Percentiles rank a stretch among this genome's conserved stretches.
These are phyloP conservation scores for Cervus canadensis DNA, from an alignment of 2,113 vertebrate genomes.

Conservation along the genomic window DNA sequence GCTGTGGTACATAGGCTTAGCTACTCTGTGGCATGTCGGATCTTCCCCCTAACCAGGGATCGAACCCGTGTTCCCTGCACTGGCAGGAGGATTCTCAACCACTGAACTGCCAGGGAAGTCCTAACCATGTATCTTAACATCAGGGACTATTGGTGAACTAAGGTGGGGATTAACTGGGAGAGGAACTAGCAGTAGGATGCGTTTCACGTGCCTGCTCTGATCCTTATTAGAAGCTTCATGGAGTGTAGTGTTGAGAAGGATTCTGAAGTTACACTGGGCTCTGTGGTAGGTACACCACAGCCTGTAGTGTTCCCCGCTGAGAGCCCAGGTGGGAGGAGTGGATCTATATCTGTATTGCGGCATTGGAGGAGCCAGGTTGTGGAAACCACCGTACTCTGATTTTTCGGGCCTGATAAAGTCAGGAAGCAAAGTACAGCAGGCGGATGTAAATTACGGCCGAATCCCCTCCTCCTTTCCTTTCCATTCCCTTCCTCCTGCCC, in stretches of 20 bases:
- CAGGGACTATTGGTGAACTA: not conserved
- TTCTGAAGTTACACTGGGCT: not conserved
- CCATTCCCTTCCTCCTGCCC: not conserved
- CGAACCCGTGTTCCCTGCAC: not conserved
- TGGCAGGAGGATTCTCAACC: not conserved
- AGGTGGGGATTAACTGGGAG: not conserved
- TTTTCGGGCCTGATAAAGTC: not conserved
- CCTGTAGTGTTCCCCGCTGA: too few species aligned
- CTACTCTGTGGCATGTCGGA: not conserved
- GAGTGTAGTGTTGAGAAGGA: not conserved
- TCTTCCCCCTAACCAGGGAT: not conserved
- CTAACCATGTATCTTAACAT: not conserved
- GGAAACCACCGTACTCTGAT: not conserved
- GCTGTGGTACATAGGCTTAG: rapidly evolving
- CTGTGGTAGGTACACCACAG: not conserved
- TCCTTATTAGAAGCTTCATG: not conserved
- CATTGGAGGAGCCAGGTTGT: rapidly evolving
- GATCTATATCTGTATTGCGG: not conserved
- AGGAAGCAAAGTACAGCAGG: not conserved
- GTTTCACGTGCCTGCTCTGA: not conserved
- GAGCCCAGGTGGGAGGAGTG: not conserved
- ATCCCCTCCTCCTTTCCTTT: too few species aligned
- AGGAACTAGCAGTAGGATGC: not conserved
- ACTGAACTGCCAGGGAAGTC: not conserved
- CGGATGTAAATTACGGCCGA: not conserved